Base-by-base conservation (phyloP, 1,140 invertebrate species). In the Lycorma delicatula region DNA sequence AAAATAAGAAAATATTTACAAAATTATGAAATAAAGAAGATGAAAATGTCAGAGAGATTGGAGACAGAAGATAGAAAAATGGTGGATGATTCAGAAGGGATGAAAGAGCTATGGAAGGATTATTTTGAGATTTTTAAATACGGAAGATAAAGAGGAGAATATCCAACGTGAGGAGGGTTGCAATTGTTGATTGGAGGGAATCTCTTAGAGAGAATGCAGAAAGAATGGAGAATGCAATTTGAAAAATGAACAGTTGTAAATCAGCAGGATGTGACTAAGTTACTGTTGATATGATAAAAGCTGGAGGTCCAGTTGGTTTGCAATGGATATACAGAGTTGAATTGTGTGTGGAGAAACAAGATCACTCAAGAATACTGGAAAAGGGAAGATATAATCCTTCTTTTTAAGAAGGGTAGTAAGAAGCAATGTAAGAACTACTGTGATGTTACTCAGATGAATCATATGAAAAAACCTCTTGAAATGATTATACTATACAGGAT, bases 171-270 rank as follows among this genome's bases (percentile, higher is more conserved):
- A 16, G 41, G n/a, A 44, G 11, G 41, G 4, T 20, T 16, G 41
- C 18, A 44, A 44, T 22, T 20, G 23, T 23, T 16, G 26, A 16
- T 50, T n/a, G 48, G 23, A 50, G 48, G 26, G 16, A 50, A 25
- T 16, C 23, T 23, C 16, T 16, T n/a, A 23, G 16, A 29, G 18
- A 16, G 27, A 22, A 16, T 16, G 48, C 23, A 22, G 23, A 26
- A 50, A 26, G 48, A 26, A 50, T 25, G 27, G 48, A 50, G 12
- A 23, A 25, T 50, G 48, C 48, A 26, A 50, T 26, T 29, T 23
- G 18, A 16, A 50, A 26, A 50, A 25, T 50, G 48, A 26, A 16
- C 48, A 26, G 48, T 26, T n/a, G 27, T 7, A 29, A 50, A 16
- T 22, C 23, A 29, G 16, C 48, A 16, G 23, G 27, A 4, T 23